Percentiles rank a stretch among this genome's conserved stretches.
Conservation (phyloP, 2,888 invertebrate genomes). For the Protonemura montana region DNA sequence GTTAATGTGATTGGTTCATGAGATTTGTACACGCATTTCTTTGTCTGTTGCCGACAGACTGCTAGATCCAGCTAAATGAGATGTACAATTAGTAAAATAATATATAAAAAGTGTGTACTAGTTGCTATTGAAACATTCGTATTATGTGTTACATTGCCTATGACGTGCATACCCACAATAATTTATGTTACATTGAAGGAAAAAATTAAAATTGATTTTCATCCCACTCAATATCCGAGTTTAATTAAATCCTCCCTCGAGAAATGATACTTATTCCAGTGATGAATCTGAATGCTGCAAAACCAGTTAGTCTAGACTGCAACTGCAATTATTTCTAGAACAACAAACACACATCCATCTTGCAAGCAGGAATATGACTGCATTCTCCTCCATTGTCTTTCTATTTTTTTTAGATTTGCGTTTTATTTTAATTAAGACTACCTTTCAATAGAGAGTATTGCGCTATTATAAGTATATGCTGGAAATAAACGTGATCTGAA, state of each 20-base stretch:
- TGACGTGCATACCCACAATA: slow-evolving; percentile 1
- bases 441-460: no score
- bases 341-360: neutral
- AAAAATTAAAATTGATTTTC: slow-evolving; percentile 34
- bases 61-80: slow-evolving; percentile 26
- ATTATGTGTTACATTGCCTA: slow-evolving; percentile 41
- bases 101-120: neutral
- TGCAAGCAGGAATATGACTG: neutral
- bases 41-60: neutral
- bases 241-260: slow-evolving; percentile 7
- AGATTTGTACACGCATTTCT: slow-evolving; percentile 32
- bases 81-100: slow-evolving; percentile 27
- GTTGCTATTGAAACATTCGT: slow-evolving; percentile 38
- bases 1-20: slow-evolving; percentile 21
- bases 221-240: slow-evolving; percentile 15
- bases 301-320: neutral
- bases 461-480: no score
- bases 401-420: neutral
- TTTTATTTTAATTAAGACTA: no score
- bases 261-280: neutral
- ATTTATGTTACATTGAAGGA: slow-evolving; percentile 36
- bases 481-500: no score
- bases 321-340: neutral
- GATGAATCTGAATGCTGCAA: neutral
- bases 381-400: slow-evolving; percentile 4